These are phyloP conservation scores for Eupeodes corollae DNA, from an alignment of 1,140 invertebrate genomes.

Conservation along the genomic window DNA sequence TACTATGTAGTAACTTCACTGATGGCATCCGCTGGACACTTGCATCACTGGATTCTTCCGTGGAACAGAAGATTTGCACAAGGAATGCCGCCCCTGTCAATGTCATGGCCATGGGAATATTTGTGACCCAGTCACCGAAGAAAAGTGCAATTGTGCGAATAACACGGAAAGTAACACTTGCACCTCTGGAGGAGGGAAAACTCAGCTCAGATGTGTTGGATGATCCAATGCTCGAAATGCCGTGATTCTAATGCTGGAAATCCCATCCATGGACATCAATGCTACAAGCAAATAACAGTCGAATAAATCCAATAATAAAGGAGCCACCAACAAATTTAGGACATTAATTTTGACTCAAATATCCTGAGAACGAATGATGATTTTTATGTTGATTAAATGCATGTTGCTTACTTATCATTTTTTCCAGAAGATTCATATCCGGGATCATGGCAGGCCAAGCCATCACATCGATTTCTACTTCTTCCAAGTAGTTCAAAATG, in stretches of 20 bases:
- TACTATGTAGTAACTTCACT: constrained; percentile 78
- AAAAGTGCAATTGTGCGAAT: constrained; percentile 88
- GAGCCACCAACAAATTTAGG: no score
- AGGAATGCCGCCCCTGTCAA: constrained; percentile 71
- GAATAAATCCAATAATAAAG: no score
- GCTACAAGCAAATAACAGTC: constrained; percentile 86
- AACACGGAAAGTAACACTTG: constrained; percentile 90
- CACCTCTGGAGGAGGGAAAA: constrained; percentile 54
- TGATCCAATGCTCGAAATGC: constrained; percentile 84
- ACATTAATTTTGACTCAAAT: no score
- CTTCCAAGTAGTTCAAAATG: no score
- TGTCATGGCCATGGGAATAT: constrained; percentile 89
- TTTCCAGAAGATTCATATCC: no score
- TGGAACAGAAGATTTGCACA: constrained; percentile 61
- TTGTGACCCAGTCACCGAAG: constrained; percentile 83
- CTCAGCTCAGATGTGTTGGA: constrained; percentile 68
- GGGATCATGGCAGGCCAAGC: no score
- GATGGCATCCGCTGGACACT: constrained; percentile 70
- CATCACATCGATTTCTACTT: no score
- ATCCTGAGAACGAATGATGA: no score
- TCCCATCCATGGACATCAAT: constrained; percentile 89
- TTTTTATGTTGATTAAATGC: no score
- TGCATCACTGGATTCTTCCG: constrained; percentile 80
- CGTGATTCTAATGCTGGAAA: constrained; percentile 83
- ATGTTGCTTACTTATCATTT: no score